Conservation (phyloP, 23 tunicate species). For the Oikopleura dioica region DNA sequence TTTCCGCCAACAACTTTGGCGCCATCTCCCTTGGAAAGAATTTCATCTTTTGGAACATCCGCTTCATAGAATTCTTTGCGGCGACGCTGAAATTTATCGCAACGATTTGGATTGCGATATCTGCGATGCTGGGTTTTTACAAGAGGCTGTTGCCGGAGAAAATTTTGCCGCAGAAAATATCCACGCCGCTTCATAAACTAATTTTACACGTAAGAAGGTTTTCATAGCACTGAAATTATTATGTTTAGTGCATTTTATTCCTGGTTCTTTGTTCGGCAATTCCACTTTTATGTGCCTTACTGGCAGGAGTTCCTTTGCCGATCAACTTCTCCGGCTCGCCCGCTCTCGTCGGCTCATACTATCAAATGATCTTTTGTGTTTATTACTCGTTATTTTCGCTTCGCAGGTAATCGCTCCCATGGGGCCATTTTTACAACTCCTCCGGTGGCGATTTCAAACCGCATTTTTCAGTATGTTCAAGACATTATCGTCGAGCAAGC, state of each 20-base stretch:
- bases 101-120: not conserved
- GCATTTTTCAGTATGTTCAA: not conserved
- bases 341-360: not conserved
- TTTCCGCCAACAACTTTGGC: not conserved
- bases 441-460: not conserved
- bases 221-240: too few species aligned
- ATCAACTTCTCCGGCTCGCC: not conserved
- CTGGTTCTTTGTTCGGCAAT: not conserved
- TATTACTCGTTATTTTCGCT: not conserved
- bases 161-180: not conserved
- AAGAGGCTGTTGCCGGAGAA: not conserved
- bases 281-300: not conserved
- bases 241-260: not conserved
- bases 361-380: not conserved
- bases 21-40: not conserved
- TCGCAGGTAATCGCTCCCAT: not conserved
- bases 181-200: not conserved
- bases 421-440: not conserved
- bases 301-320: not conserved
- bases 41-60: not conserved
- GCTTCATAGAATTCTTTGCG: too few species aligned
- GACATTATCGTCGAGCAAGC: not conserved
- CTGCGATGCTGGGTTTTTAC: not conserved
- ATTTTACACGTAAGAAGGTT: not conserved
- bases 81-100: not conserved